Percentiles rank a stretch among this genome's conserved stretches.
phyloP scores from a whole-genome alignment of 2,888 invertebrate genomes.

The Blastobasis lacticolella region DNA sequence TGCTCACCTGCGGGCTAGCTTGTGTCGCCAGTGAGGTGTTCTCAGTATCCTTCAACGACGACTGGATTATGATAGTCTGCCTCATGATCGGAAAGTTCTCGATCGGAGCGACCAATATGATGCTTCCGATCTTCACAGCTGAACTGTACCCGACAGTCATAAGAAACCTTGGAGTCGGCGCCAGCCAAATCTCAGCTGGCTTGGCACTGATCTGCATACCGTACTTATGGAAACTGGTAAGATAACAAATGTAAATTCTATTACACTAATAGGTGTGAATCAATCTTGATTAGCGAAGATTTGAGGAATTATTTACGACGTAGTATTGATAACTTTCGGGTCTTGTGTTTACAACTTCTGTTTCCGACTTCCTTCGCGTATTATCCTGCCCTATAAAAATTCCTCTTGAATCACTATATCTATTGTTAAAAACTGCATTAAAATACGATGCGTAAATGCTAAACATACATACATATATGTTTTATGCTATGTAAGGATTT shows the following conservation, averaged over 20 bases:
- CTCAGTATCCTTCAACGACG: constrained; percentile 66
- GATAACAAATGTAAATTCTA: constrained; percentile 21
- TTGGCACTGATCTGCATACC: constrained; percentile 85
- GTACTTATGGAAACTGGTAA: constrained; percentile 84
- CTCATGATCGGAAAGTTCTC: constrained; percentile 87
- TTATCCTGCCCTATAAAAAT: no score
- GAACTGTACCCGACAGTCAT: constrained; percentile 82
- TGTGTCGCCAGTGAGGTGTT: constrained; percentile 77
- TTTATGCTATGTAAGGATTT: no score
- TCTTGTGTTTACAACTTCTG: no score
- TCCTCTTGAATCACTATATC: no score
- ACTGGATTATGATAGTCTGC: constrained; percentile 82
- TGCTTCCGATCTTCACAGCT: constrained; percentile 84
- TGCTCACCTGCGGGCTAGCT: constrained; percentile 80
- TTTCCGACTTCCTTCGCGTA: no score
- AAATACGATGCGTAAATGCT: no score
- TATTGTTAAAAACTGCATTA: no score
- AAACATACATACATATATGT: no score
- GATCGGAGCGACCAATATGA: constrained; percentile 85
- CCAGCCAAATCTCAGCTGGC: constrained; percentile 84
- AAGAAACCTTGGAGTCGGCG: constrained; percentile 81
- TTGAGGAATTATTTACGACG: no score
- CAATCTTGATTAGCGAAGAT: no score
- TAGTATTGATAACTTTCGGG: no score
- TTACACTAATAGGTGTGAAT: no score